phyloP scores from a whole-genome alignment of 2,113 vertebrate genomes.

The Coturnix japonica region DNA sequence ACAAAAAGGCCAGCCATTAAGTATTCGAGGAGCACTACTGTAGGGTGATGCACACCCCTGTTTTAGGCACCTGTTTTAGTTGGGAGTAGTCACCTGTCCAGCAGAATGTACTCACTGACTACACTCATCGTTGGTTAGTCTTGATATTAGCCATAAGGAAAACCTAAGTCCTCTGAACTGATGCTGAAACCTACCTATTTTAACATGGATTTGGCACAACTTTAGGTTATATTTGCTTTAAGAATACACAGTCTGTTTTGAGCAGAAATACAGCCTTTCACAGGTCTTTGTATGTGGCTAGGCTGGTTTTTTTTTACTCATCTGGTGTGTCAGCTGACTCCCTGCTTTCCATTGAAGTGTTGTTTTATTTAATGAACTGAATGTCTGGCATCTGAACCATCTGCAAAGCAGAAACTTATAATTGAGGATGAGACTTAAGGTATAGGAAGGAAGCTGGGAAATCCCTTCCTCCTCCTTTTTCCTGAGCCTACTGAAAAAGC shows the following conservation, averaged over 20 bases:
- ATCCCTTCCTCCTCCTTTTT: background rate
- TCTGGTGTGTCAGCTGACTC: background rate
- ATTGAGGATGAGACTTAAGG: background rate
- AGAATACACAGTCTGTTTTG: background rate
- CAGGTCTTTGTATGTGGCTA: background rate
- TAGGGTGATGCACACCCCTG: constrained; percentile 12
- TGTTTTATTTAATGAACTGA: constrained; percentile 47
- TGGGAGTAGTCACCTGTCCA: background rate
- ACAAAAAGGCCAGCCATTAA: background rate
- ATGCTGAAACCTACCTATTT: background rate
- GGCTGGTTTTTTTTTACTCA: background rate
- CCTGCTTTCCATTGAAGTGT: constrained; percentile 18
- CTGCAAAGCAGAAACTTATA: background rate
- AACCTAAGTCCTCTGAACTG: background rate
- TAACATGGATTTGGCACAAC: background rate
- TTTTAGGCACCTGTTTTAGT: constrained; percentile 11
- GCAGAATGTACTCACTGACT: background rate
- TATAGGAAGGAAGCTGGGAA: constrained; percentile 29
- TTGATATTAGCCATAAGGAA: background rate
- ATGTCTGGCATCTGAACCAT: constrained; percentile 8
- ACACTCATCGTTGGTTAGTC: background rate
- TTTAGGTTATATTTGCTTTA: background rate
- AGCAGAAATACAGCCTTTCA: background rate
- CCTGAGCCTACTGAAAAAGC: background rate
- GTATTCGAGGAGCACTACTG: background rate